Conservation (phyloP, 2,888 invertebrate genomes). For the Bembecia ichneumoniformis region DNA sequence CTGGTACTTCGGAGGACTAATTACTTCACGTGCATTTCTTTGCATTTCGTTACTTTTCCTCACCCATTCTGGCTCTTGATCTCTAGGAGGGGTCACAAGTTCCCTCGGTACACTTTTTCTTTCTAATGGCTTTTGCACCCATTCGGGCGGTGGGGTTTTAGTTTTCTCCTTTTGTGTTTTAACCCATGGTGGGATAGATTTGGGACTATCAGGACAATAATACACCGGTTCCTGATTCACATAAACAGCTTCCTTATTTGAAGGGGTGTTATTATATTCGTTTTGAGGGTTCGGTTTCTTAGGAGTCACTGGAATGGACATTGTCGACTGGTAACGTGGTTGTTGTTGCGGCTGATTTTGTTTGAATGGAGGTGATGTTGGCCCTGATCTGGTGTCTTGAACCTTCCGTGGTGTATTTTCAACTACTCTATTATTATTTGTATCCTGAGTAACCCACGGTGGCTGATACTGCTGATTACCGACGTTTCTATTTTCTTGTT, state of each 20-base stretch:
- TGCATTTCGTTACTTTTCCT: constrained; percentile 58
- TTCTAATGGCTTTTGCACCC: constrained; percentile 58
- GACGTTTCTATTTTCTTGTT: constrained; percentile 36
- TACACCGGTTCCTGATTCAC: constrained; percentile 61
- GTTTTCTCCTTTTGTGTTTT: constrained; percentile 64
- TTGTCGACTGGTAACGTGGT: constrained; percentile 59
- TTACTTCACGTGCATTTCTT: constrained; percentile 44
- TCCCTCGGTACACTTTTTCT: constrained; percentile 52
- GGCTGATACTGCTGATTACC: constrained; percentile 34
- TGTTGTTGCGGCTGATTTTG: constrained; percentile 29
- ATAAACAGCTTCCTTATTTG: constrained; percentile 57
- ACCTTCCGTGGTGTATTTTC: constrained; percentile 12
- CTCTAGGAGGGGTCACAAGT: constrained; percentile 51
- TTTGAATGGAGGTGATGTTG: constrained; percentile 29
- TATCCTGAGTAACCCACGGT: constrained; percentile 41
- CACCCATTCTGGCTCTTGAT: constrained; percentile 63
- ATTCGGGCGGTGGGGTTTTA: constrained; percentile 61
- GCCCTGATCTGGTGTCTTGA: constrained; percentile 26
- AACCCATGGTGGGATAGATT: constrained; percentile 60
- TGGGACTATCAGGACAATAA: constrained; percentile 60
- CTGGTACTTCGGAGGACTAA: constrained; percentile 59
- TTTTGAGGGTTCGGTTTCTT: constrained; percentile 43
- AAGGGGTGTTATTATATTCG: constrained; percentile 36
- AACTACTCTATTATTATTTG: constrained; percentile 42
- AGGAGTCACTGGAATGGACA: constrained; percentile 62